Percentiles rank a stretch among this genome's conserved stretches.
Conservation (phyloP, 2,888 invertebrate species). For the Diaphora mendica region DNA sequence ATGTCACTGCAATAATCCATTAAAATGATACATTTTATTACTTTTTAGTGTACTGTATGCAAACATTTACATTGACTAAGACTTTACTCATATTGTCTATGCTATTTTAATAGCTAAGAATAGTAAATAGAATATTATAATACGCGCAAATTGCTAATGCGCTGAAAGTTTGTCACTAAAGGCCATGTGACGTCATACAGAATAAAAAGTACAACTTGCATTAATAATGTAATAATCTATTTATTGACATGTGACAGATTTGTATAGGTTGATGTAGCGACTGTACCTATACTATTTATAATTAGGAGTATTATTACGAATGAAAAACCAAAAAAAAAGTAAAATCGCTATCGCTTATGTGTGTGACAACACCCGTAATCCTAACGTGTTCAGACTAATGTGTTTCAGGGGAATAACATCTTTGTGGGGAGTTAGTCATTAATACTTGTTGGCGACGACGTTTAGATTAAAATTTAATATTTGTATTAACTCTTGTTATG, state of each 20-base stretch:
- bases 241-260: no score
- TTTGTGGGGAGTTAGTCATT: slow-evolving; percentile 81
- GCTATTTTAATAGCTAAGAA: background rate
- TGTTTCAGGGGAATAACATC: slow-evolving; percentile 80
- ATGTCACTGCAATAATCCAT: no score
- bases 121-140: background rate
- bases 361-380: slow-evolving; percentile 34
- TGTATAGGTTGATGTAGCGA: no score
- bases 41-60: no score
- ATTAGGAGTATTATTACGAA: no score
- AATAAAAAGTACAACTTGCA: no score
- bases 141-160: no score
- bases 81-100: background rate
- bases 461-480: slow-evolving; percentile 82
- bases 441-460: slow-evolving; percentile 79
- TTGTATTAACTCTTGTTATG: slow-evolving; percentile 77
- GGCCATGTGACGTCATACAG: no score
- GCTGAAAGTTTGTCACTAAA: no score
- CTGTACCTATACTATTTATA: no score
- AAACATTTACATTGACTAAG: background rate
- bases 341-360: slow-evolving; percentile 56
- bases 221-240: no score
- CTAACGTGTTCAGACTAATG: slow-evolving; percentile 71
- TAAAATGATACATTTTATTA: no score
- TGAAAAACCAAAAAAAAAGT: background rate